Evolutionary conservation across 1,140 invertebrate genomes (phyloP).

Genomic region (Parasteatoda tepidariorum): DNA sequence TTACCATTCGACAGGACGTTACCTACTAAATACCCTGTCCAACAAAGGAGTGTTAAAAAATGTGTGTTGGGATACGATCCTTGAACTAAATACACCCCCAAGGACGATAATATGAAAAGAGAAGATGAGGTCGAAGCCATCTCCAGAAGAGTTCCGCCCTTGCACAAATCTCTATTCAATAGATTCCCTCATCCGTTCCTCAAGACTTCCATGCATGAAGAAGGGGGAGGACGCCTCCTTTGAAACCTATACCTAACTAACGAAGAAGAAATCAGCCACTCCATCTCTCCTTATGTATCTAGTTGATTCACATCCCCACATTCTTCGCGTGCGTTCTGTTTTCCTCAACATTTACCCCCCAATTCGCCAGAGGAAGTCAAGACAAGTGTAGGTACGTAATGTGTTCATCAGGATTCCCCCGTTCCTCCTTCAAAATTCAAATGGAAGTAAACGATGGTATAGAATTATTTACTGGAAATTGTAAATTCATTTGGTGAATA

Average conservation of each 20-base stretch:
- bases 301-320: not conserved
- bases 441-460: too few species aligned
- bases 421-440: too few species aligned
- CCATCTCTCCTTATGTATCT: not conserved
- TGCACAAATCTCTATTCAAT: constrained; percentile 17
- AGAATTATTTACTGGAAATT: too few species aligned
- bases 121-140: constrained; percentile 8
- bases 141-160: constrained; percentile 21
- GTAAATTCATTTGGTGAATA: too few species aligned
- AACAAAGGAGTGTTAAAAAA: not conserved
- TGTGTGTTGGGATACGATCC: not conserved
- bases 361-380: not conserved
- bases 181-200: constrained; percentile 24
- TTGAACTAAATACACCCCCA: constrained; percentile 37
- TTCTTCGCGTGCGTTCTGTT: not conserved
- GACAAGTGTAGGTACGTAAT: not conserved
- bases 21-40: not conserved
- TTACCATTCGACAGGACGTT: not conserved
- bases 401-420: too few species aligned
- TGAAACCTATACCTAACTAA: constrained; percentile 12
- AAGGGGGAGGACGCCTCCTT: not conserved
- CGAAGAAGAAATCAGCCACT: not conserved
- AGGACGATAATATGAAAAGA: not conserved
- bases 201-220: constrained; percentile 17
- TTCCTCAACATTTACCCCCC: not conserved